phyloP scores from a whole-genome alignment of 2,888 invertebrate genomes.

The Cybosia mesomella region DNA sequence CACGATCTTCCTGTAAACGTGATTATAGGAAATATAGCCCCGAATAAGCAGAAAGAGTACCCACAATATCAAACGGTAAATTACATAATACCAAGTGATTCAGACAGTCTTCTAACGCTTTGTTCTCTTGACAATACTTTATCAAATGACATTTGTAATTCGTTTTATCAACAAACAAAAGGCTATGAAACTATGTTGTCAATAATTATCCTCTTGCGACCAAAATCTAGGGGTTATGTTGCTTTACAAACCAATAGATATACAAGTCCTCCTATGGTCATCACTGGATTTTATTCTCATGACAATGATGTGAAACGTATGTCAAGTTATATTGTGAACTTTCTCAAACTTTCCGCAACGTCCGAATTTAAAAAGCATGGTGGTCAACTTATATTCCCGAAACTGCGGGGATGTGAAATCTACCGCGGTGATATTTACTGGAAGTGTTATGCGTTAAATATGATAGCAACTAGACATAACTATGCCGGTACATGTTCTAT shows the following conservation, averaged over 20 bases:
- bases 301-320: slow-evolving; percentile 79
- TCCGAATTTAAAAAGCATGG: slow-evolving; percentile 67
- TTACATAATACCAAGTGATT: slow-evolving; percentile 37
- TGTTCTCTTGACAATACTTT: slow-evolving; percentile 49
- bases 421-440: slow-evolving; percentile 24
- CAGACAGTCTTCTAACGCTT: slow-evolving; percentile 24
- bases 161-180: slow-evolving; percentile 34
- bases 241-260: slow-evolving; percentile 84
- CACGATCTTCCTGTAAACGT: slow-evolving; percentile 58
- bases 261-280: slow-evolving; percentile 84
- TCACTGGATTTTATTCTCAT: slow-evolving; percentile 85
- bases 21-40: slow-evolving; percentile 75
- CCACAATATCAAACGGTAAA: slow-evolving; percentile 67
- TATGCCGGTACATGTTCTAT: slow-evolving; percentile 45
- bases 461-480: slow-evolving; percentile 29
- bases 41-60: slow-evolving; percentile 82
- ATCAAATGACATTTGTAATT: slow-evolving; percentile 48
- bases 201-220: slow-evolving; percentile 59
- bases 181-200: slow-evolving; percentile 40
- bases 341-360: slow-evolving; percentile 67
- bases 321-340: slow-evolving; percentile 65
- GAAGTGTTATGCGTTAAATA: slow-evolving; percentile 39
- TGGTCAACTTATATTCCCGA: slow-evolving; percentile 55
- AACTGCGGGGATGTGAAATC: slow-evolving; percentile 31
- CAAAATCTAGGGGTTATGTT: slow-evolving; percentile 83